These are phyloP conservation scores for Rhagonycha fulva DNA, from an alignment of 2,888 invertebrate species.

Conservation along the genomic window DNA sequence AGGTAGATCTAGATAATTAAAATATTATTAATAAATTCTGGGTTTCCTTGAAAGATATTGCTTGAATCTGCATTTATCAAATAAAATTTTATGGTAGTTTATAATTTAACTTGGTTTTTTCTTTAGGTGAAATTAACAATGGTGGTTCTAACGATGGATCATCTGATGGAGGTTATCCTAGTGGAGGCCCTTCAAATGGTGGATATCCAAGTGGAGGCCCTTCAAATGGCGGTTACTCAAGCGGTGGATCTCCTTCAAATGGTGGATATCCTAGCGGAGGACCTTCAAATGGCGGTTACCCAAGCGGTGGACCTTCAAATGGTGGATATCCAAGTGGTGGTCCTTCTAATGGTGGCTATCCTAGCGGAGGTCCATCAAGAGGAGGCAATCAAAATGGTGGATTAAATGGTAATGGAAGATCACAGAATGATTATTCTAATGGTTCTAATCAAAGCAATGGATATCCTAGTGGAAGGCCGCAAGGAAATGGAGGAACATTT, in stretches of 20 bases:
- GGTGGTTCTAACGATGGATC: slow-evolving; percentile 33
- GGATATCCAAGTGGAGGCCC: slow-evolving; percentile 44
- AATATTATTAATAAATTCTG: background rate
- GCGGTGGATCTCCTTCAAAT: background rate
- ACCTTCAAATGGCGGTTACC: slow-evolving; percentile 33
- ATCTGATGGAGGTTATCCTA: slow-evolving; percentile 1
- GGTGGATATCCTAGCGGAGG: slow-evolving; percentile 35
- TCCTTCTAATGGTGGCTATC: background rate
- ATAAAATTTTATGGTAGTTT: background rate
- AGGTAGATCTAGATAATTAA: slow-evolving; percentile 57
- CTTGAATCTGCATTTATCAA: background rate
- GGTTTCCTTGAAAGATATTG: background rate
- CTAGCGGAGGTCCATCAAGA: slow-evolving; percentile 30
- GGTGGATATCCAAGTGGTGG: slow-evolving; percentile 44
- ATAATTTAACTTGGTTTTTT: background rate
- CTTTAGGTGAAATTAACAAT: slow-evolving; percentile 9
- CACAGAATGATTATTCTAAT: background rate
- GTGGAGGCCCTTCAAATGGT: slow-evolving; percentile 31
- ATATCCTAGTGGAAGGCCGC: slow-evolving; percentile 32
- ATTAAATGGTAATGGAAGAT: background rate
- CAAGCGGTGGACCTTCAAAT: slow-evolving; percentile 3
- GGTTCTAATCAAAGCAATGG: slow-evolving; percentile 20
- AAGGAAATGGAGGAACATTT: slow-evolving; percentile 23
- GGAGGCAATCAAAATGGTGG: slow-evolving; percentile 39
- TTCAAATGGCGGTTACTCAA: background rate